phyloP scores from a whole-genome alignment of 2,113 vertebrate genomes.

The Cryptomyrus ogoouensis region DNA sequence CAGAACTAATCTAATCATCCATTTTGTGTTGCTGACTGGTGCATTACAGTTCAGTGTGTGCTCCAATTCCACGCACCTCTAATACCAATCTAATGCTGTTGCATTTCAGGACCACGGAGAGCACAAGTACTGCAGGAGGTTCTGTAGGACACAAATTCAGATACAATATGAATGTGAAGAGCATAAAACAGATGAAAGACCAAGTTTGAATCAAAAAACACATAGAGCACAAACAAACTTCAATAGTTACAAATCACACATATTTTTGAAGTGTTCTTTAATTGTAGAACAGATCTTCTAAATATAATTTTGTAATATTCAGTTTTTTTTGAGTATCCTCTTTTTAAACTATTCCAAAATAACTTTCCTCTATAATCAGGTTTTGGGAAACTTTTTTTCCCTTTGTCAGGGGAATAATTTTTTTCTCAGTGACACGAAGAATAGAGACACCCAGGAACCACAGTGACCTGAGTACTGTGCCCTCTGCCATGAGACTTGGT shows the following conservation, averaged over 20 bases:
- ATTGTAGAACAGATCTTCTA: neutral
- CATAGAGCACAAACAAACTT: neutral
- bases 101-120: slow-evolving; percentile 20
- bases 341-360: neutral
- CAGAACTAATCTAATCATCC: slow-evolving; percentile 1
- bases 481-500: neutral
- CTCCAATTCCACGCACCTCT: slow-evolving; percentile 14
- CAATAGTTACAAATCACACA: neutral
- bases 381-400: neutral
- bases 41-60: slow-evolving; percentile 1
- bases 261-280: neutral
- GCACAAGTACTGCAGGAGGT: slow-evolving; percentile 10
- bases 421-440: neutral
- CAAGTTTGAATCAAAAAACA: slow-evolving; percentile 3
- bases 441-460: neutral
- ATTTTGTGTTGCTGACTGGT: slow-evolving; percentile 12
- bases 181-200: neutral
- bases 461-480: neutral
- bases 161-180: slow-evolving; percentile 17
- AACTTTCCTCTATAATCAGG: neutral
- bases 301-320: neutral
- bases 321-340: neutral
- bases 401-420: neutral
- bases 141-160: slow-evolving; percentile 18
- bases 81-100: slow-evolving; percentile 11